A percentile compares a stretch with the other conserved stretches of the same genome.
Evolutionary conservation across 2,113 vertebrate species (phyloP).

Genomic region (Catharus fuscescens): DNA sequence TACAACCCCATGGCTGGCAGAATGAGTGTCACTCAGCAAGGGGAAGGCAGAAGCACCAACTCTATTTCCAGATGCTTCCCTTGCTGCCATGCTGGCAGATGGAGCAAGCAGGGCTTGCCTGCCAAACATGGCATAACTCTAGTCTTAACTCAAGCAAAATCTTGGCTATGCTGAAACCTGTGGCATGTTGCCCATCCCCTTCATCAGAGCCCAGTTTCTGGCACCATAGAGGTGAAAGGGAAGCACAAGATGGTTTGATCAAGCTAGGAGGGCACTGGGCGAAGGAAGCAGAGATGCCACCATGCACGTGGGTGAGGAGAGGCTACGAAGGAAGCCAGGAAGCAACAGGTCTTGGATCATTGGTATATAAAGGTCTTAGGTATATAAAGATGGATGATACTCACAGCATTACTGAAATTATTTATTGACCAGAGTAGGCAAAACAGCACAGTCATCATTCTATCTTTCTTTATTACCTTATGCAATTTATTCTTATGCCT

Average conservation of each 20-base stretch:
- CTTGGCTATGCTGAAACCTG: background rate
- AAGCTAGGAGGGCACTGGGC: fast-evolving
- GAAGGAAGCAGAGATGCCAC: background rate
- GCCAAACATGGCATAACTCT: background rate
- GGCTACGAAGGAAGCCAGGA: background rate
- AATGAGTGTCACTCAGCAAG: background rate
- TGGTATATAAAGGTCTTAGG: background rate
- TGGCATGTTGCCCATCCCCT: background rate
- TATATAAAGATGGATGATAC: background rate
- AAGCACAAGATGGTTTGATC: background rate
- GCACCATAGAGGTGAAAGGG: background rate
- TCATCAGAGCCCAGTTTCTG: background rate
- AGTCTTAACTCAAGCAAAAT: background rate
- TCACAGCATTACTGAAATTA: conserved; percentile 2
- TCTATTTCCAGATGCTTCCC: conserved; percentile 23
- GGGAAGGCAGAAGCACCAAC: fast-evolving
- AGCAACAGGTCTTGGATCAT: background rate
- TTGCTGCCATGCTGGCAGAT: background rate
- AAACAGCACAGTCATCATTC: background rate
- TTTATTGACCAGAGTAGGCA: conserved; percentile 19
- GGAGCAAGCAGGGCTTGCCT: background rate
- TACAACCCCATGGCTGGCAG: background rate
- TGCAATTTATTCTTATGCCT: background rate
- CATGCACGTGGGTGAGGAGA: fast-evolving
- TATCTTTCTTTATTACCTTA: conserved; percentile 41